phyloP scores from a whole-genome alignment of 1,140 invertebrate species.

The Bombus fervidus region DNA sequence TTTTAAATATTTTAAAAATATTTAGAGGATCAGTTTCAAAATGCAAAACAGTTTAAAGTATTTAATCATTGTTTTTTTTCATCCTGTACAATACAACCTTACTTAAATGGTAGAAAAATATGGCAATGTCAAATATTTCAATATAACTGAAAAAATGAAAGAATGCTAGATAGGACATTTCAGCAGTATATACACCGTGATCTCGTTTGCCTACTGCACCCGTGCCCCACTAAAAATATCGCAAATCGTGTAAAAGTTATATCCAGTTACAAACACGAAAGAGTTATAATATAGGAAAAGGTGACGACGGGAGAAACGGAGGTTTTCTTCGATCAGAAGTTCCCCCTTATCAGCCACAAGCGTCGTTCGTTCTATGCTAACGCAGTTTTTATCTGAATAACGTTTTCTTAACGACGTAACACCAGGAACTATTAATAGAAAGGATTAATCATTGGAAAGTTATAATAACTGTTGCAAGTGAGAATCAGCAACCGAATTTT shows the following conservation, averaged over 20 bases:
- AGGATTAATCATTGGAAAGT: slow-evolving; percentile 3
- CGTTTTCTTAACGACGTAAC: background rate
- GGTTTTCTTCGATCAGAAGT: slow-evolving; percentile 25
- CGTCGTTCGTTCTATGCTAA: slow-evolving; percentile 11
- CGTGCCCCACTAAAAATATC: slow-evolving; percentile 27
- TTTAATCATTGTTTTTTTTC: no score
- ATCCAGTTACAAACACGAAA: slow-evolving; percentile 26
- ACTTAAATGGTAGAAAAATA: no score
- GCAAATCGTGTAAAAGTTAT: slow-evolving; percentile 35
- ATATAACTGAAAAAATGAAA: background rate
- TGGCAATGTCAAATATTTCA: background rate
- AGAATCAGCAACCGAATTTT: background rate
- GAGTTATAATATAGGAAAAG: slow-evolving; percentile 41
- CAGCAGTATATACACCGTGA: background rate
- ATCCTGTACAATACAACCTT: no score
- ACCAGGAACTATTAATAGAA: slow-evolving; percentile 25
- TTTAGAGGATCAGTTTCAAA: no score
- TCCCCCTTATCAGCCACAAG: slow-evolving; percentile 29
- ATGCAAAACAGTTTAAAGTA: no score
- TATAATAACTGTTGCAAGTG: background rate
- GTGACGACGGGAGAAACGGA: slow-evolving; percentile 34
- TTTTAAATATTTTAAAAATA: no score
- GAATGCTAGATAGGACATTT: background rate
- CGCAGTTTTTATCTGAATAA: slow-evolving; percentile 1
- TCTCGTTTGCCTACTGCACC: background rate